Base-by-base conservation (phyloP, 2,113 vertebrate species). In the Dasyornis broadbenti region DNA sequence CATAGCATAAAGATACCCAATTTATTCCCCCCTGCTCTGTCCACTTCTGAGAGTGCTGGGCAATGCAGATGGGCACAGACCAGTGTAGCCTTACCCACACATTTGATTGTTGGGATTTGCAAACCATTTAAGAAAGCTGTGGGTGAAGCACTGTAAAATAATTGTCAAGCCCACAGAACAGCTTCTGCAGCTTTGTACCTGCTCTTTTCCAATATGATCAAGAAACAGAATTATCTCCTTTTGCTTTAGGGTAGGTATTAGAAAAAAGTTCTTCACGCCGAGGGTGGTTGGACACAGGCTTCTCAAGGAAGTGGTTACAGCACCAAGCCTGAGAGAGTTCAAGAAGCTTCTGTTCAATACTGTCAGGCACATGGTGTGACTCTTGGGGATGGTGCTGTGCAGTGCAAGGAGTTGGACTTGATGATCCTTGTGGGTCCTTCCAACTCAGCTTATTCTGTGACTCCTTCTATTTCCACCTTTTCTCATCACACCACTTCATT, bases 1-100 rank as follows among this genome's bases (percentile, higher is more conserved):
- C 45, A 57, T 7, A 30, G 21, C 30, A 33, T 7, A 49, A 52
- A 70, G 54, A 37, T 3, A 47, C 1, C 18, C 5, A 21, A 18
- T 26, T 37, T 56, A 54, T 26, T 12, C 2, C 17, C 13, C 23
- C 27, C 3, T 0, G 6, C 9, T 80, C 53, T 50, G 28, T 23
- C 53, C 39, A 13, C 9, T 63, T 42, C 57, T 35, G 66, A 44
- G 27, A 61, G 60, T 4, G 0, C 65, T 28, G 49, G 39, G 45
- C 63, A 64, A 30, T 1, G 14, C 82, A 59, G 31, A 47, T 59
- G 49, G 24, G 35, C 54, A 64, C 2, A 4, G 40, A 82, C 7
- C 47, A 47, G 39, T 0, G 0, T 0, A 79, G 56, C 27, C 28
- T 63, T 63, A 65, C 26, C 39, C 54, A 54, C 37, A 45, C 3